A percentile compares a stretch with the other conserved stretches of the same genome.
phyloP scores from a whole-genome alignment of 2,113 vertebrate species.

The Protomyctophum bolini region DNA sequence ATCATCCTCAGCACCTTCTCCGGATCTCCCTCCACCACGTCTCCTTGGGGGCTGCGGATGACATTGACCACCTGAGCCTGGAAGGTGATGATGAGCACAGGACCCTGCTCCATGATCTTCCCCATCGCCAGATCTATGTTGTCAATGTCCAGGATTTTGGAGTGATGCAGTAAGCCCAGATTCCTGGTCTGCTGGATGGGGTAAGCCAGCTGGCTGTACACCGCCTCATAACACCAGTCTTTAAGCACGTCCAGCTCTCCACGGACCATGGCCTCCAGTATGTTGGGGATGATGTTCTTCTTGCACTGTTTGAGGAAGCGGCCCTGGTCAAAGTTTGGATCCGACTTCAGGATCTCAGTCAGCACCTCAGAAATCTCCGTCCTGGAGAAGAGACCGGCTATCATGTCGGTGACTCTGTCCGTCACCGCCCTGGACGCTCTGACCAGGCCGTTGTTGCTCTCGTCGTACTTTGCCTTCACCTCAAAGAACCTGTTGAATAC shows the following conservation, averaged over 20 bases:
- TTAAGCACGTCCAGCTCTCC: conserved; percentile 95
- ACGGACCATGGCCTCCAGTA: conserved; percentile 92
- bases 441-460: conserved; percentile 91
- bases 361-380: conserved; percentile 92
- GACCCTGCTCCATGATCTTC: conserved; percentile 98
- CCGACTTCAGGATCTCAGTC: conserved; percentile 88
- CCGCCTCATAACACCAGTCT: conserved; percentile 98
- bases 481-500: conserved; percentile 93
- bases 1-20: conserved; percentile 88
- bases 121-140: conserved; percentile 95
- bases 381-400: conserved; percentile 93
- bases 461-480: conserved; percentile 98
- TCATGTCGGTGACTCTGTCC: conserved; percentile 87
- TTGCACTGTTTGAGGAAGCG: conserved; percentile 88
- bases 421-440: conserved; percentile 89
- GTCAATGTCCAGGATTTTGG: conserved; percentile 92
- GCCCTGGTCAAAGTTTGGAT: conserved; percentile 88
- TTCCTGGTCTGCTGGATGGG: conserved; percentile 92
- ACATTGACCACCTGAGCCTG: conserved; percentile 96
- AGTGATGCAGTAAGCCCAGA: conserved; percentile 90
- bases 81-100: conserved; percentile 95
- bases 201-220: conserved; percentile 94
- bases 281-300: conserved; percentile 89
- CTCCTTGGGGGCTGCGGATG: conserved; percentile 86
- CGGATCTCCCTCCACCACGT: conserved; percentile 92